These are phyloP conservation scores for Tetrax tetrax DNA, from an alignment of 2,113 vertebrate genomes.

Conservation along the genomic window DNA sequence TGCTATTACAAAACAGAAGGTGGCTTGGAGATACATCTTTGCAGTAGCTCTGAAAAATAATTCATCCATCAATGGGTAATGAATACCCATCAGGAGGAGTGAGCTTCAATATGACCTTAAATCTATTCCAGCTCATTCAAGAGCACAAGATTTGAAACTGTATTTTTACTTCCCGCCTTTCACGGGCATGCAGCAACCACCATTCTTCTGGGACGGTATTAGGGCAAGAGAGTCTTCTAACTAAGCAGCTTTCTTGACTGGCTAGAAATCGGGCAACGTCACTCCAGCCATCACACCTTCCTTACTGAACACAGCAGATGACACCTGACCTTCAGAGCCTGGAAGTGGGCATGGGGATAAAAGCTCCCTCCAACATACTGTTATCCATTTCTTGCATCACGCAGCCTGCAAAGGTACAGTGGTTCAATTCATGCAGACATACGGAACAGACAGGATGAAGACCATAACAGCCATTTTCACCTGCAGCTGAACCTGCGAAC, in stretches of 20 bases:
- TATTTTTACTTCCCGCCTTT: neutral
- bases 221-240: neutral
- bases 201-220: neutral
- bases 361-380: neutral
- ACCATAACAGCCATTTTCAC: neutral
- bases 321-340: neutral
- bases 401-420: neutral
- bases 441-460: neutral
- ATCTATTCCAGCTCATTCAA: neutral
- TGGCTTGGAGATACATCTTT: neutral
- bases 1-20: neutral
- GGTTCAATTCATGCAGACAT: neutral
- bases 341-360: neutral
- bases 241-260: neutral
- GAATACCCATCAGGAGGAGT: neutral
- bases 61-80: neutral
- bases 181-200: neutral
- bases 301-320: neutral
- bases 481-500: neutral
- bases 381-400: neutral
- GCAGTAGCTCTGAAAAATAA: conserved; percentile 4
- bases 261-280: neutral
- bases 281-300: neutral
- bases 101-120: neutral
- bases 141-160: neutral